A percentile compares a stretch with the other conserved stretches of the same genome.
Conservation (phyloP, 1,140 invertebrate species). For the Drosophila pseudoobscura region DNA sequence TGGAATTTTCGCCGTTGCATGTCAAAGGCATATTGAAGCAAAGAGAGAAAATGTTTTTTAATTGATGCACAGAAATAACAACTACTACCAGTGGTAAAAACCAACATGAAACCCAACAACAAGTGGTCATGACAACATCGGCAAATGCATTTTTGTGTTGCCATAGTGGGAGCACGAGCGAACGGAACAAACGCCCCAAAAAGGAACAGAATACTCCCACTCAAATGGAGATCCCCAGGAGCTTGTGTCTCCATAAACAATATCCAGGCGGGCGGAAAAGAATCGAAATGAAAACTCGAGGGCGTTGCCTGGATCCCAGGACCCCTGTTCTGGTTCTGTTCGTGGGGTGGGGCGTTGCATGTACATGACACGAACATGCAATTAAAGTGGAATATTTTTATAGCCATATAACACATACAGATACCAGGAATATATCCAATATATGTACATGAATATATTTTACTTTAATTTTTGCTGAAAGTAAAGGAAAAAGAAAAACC, state of each 20-base stretch:
- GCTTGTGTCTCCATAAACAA: slow-evolving; percentile 62
- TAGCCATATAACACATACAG: not conserved
- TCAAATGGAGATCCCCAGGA: not conserved
- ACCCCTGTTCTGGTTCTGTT: no score
- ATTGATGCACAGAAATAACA: slow-evolving; percentile 59
- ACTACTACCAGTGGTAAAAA: slow-evolving; percentile 19
- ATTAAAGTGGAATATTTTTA: slow-evolving; percentile 64
- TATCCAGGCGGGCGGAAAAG: slow-evolving; percentile 35
- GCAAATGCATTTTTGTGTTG: slow-evolving; percentile 45
- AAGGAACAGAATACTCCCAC: no score
- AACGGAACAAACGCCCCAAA: no score
- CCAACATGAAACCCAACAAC: slow-evolving; percentile 50
- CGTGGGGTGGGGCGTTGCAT: slow-evolving; percentile 7
- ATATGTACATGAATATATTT: no score
- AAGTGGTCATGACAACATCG: slow-evolving; percentile 69
- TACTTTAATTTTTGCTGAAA: no score
- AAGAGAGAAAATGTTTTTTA: slow-evolving; percentile 59
- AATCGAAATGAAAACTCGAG: slow-evolving; percentile 43
- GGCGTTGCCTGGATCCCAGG: slow-evolving; percentile 58
- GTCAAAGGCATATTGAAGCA: slow-evolving; percentile 43
- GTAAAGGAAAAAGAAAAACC: not conserved
- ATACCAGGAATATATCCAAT: not conserved
- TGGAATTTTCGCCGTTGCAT: slow-evolving; percentile 29
- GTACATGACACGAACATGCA: slow-evolving; percentile 51
- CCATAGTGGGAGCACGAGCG: slow-evolving; percentile 41